Base-by-base conservation (phyloP, 2,797 vertebrate species). In the Staurois parvus region DNA sequence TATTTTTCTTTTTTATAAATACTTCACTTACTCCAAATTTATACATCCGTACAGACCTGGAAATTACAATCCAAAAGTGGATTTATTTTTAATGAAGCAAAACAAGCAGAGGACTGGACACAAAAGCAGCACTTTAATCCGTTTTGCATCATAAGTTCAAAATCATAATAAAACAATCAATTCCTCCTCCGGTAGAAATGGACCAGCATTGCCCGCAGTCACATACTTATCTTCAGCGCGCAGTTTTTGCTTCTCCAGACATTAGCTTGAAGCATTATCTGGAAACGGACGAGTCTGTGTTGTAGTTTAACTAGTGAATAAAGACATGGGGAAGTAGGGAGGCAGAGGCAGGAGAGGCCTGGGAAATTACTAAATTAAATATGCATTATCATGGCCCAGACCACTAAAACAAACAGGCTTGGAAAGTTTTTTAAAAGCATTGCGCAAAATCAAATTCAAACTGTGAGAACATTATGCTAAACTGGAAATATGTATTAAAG, bases 141-240 rank as follows among this genome's bases (percentile, higher is more conserved):
- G 6, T 32, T 30, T 32, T 69, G 30, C 29, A 19, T 62, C n/a
- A 62, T 26, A 62, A 62, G 29, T 30, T 32, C 28, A 69, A 26
- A 70, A 79, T 6, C 28, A 12, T 79, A 70, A 78, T 78, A 78
- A 67, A 66, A 66, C 34, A 78, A 48, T 48, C 59, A 79, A 42
- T 29, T 2, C 32, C 40, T 21, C 42, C 29, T 48, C 37, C 29
- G 9, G 26, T 29, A 15, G 4, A 11, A 64, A 45, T 26, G 24
- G 68, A 37, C 52, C 32, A 26, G 37, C 34, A 21, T 40, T 40
- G 42, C 79, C 29, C 13, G 11, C 17, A 83, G 85, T 72, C 24
- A 82, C 30, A 86, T 34, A 86, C 79, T 86, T 86, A 86, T 86
- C 79, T 82, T 64, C 79, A 72, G 66, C 48, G 52, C 77, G 79